Conservation (phyloP, 2,797 vertebrate species). For the Pseudotriccus pelzelni region DNA sequence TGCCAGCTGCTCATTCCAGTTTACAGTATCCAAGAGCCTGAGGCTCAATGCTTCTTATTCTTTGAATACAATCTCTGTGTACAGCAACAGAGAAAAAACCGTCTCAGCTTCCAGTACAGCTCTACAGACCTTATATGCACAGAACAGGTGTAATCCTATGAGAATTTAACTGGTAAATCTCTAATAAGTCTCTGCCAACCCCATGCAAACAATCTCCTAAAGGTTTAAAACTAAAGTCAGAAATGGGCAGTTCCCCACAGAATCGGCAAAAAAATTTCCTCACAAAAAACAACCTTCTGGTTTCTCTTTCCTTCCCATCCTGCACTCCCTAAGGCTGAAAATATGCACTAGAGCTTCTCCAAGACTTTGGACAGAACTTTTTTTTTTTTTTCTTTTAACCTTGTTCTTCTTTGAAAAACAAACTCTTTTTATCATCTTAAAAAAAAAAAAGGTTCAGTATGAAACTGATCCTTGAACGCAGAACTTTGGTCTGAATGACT, state of each 20-base stretch:
- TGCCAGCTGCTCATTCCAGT: not conserved
- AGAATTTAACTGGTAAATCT: not conserved
- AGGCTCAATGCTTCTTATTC: not conserved
- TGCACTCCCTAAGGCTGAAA: not conserved
- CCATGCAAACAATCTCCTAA: not conserved
- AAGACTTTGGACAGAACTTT: not conserved
- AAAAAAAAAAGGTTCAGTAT: not conserved
- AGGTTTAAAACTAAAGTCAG: not conserved
- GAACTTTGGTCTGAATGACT: not conserved
- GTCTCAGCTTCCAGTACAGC: not conserved
- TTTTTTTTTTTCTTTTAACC: not conserved
- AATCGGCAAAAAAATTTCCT: not conserved
- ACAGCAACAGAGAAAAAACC: not conserved
- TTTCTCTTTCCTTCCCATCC: not conserved
- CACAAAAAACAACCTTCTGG: not conserved
- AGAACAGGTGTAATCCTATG: not conserved
- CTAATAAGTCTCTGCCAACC: not conserved
- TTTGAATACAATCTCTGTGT: not conserved
- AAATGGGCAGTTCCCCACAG: not conserved
- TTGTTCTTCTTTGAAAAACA: not conserved
- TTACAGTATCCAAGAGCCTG: not conserved
- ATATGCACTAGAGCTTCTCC: not conserved
- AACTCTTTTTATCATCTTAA: not conserved
- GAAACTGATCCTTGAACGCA: not conserved
- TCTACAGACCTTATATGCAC: rapidly evolving